Percentiles rank a stretch among this genome's conserved stretches.
Conservation (phyloP, 2,797 vertebrate species). For the Columba guinea region DNA sequence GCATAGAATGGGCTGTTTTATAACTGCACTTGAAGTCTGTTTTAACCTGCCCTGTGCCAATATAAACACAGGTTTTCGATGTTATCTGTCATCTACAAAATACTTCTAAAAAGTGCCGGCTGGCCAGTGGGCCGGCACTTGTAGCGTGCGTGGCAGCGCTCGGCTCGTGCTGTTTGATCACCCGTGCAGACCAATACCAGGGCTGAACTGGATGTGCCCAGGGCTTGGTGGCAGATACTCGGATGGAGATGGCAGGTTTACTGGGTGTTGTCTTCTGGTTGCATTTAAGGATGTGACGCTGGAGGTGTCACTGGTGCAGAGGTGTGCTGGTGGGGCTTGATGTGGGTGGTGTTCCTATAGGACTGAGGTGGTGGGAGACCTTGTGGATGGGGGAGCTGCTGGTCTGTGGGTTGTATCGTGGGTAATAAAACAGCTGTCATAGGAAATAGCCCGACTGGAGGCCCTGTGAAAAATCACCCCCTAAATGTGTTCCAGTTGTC, state of each 20-base stretch:
- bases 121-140: not conserved
- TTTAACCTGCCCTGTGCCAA: not conserved
- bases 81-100: not conserved
- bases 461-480: constrained; percentile 65
- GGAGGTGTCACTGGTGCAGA: not conserved
- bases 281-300: fast-evolving
- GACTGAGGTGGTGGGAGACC: not conserved
- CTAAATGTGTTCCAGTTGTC: constrained; percentile 86
- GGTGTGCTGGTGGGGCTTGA: fast-evolving
- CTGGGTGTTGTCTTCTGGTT: fast-evolving
- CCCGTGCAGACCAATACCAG: not conserved
- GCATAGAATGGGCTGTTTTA: not conserved
- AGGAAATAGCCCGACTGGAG: constrained; percentile 68
- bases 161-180: not conserved
- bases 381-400: not conserved
- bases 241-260: not conserved
- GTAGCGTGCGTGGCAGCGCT: fast-evolving
- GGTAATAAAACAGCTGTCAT: constrained; percentile 46
- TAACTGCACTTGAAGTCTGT: not conserved
- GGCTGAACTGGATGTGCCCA: not conserved
- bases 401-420: constrained; percentile 56
- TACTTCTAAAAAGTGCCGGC: not conserved
- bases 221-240: not conserved
- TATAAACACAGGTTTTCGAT: constrained; percentile 5
- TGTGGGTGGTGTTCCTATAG: not conserved